Evolutionary conservation across 2,113 vertebrate species (phyloP).

Genomic region (Nibea albiflora): DNA sequence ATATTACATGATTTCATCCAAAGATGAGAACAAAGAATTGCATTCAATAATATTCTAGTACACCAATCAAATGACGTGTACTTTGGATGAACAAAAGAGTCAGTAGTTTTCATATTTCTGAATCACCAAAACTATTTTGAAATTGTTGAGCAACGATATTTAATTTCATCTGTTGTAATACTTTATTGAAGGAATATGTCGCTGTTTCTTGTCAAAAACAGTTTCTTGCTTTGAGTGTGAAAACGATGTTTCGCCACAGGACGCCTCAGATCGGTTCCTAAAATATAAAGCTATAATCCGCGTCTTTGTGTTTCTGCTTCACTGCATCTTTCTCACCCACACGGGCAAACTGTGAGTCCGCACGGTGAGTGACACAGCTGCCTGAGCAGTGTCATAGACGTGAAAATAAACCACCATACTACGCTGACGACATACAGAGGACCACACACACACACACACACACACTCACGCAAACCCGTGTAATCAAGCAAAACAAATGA

Average conservation of each 20-base stretch:
- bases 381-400: slow-evolving; percentile 37
- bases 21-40: slow-evolving; percentile 33
- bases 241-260: slow-evolving; percentile 11
- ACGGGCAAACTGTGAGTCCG: slow-evolving; percentile 15
- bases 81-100: background rate
- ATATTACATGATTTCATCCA: slow-evolving; percentile 27
- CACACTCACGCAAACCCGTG: slow-evolving; percentile 18
- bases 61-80: background rate
- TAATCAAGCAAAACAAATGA: slow-evolving; percentile 51
- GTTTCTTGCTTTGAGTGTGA: background rate
- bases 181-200: background rate
- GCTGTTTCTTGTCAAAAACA: background rate
- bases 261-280: background rate
- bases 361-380: slow-evolving; percentile 52
- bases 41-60: slow-evolving; percentile 5
- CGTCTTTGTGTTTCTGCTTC: background rate
- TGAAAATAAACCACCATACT: slow-evolving; percentile 70
- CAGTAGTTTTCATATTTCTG: background rate
- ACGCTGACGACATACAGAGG: slow-evolving; percentile 53
- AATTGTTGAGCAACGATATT: slow-evolving; percentile 10
- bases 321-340: slow-evolving; percentile 4
- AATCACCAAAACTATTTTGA: slow-evolving; percentile 20
- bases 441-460: slow-evolving; percentile 41
- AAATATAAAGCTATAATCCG: background rate
- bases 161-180: background rate